phyloP scores from a whole-genome alignment of 2,113 vertebrate genomes.

The Cranoglanis bouderius region DNA sequence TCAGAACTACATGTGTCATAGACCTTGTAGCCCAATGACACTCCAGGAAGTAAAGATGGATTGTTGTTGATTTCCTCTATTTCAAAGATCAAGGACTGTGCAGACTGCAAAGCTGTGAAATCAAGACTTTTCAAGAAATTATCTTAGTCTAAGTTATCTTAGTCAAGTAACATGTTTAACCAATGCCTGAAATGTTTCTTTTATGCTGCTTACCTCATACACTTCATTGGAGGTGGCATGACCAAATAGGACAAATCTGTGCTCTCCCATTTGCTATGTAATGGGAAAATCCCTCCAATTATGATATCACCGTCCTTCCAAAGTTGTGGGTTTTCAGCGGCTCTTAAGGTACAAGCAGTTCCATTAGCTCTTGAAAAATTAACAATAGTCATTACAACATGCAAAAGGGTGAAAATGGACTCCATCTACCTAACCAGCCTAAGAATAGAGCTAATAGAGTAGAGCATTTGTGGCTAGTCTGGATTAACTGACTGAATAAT shows the following conservation, averaged over 20 bases:
- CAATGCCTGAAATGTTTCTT: not conserved
- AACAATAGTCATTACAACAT: slow-evolving; percentile 47
- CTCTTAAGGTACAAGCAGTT: slow-evolving; percentile 49
- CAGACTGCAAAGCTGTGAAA: slow-evolving; percentile 75
- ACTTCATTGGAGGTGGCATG: slow-evolving; percentile 57
- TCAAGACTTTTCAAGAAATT: slow-evolving; percentile 60
- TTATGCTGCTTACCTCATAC: slow-evolving; percentile 33
- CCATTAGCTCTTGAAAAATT: slow-evolving; percentile 40
- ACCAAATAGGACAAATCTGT: slow-evolving; percentile 42
- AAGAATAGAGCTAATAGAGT: not conserved
- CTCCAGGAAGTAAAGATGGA: slow-evolving; percentile 61
- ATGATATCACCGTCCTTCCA: slow-evolving; percentile 68
- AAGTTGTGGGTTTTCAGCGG: slow-evolving; percentile 64
- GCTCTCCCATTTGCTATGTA: slow-evolving; percentile 58
- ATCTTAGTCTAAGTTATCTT: too few species aligned
- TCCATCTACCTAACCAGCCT: not conserved
- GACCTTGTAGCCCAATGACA: slow-evolving; percentile 73
- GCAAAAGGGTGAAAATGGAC: not conserved
- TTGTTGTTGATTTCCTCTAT: slow-evolving; percentile 74
- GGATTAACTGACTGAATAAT: not conserved
- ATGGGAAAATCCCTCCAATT: slow-evolving; percentile 77
- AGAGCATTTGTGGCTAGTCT: not conserved
- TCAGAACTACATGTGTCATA: slow-evolving; percentile 71
- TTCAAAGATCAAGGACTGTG: slow-evolving; percentile 75
- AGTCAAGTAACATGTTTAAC: not conserved